A percentile compares a stretch with the other conserved stretches of the same genome.
phyloP scores from a whole-genome alignment of 2,888 invertebrate species.

The Drosophila picticornis region DNA sequence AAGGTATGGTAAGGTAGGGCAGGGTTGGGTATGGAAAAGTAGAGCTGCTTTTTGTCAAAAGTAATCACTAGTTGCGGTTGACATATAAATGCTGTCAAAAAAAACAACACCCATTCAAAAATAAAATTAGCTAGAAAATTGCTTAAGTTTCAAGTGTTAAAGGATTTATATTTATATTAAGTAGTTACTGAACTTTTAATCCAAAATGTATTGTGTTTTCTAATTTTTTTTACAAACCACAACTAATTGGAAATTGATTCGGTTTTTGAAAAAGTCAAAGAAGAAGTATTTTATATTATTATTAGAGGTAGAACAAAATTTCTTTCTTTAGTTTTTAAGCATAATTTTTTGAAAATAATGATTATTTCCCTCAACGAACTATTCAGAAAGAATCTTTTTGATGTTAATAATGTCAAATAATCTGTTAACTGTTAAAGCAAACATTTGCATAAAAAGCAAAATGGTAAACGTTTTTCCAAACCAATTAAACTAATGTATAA shows the following conservation, averaged over 20 bases:
- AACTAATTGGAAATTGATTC: background rate
- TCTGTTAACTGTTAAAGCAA: background rate
- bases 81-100: rapidly evolving
- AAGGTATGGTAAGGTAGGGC: background rate
- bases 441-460: background rate
- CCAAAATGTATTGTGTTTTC: background rate
- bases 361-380: background rate
- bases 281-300: no score
- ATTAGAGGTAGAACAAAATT: rapidly evolving
- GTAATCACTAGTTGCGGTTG: background rate
- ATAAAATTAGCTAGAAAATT: background rate
- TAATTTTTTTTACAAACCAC: background rate
- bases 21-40: background rate
- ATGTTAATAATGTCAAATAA: background rate
- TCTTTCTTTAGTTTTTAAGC: background rate
- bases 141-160: background rate
- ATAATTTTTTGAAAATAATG: background rate
- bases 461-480: background rate
- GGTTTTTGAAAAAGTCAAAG: background rate
- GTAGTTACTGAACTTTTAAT: background rate
- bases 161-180: background rate
- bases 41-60: background rate
- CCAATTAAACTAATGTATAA: background rate
- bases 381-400: rapidly evolving
- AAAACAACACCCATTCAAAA: background rate